Base-by-base conservation (phyloP, 1,140 invertebrate species). In the Euschistus heros region DNA sequence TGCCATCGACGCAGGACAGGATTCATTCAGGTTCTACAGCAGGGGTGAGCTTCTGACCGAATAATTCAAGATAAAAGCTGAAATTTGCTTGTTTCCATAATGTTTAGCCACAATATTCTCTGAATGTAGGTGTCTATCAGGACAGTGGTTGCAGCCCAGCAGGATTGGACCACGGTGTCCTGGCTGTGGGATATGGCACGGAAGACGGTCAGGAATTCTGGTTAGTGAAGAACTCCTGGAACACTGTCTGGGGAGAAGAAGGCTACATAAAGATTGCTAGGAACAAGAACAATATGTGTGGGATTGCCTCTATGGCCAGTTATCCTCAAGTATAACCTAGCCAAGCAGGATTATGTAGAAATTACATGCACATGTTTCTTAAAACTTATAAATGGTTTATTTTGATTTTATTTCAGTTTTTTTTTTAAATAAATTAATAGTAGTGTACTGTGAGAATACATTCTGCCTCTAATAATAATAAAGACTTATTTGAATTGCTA, bases 141-240 rank as follows among this genome's bases (percentile, higher is more conserved):
- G 86, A 88, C 60, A 75, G 77, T 2, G 72, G 81, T 6, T 92
- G 94, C 80, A 76, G 85, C 70, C 75, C 83, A 6, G 82, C 89
- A 22, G 77, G 81, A 52, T 75, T 96, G 5, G 92, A 97, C 79
- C 94, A 97, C 76, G 88, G 92, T n/a, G 93, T 96, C 0, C 75
- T 97, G 63, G 89, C 89, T 13, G 92, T 97, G 5, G 94, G 94
- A 7, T 97, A 92, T 76, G 94, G 94, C 13, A 82, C 78, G 17
- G 76, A 94, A 13, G 83, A 88, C 70, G 89, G 88, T 1, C 77
- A 91, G 72, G 80, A 82, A 37, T 97, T 93, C 76, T 97, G 92
- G 93, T 77, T 96, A 33, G 77, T 97, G 0, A 96, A 96, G 78
- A 97, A 97, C 78, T 94, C 91, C 0, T 97, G 94, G 94, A 93